Base-by-base conservation (phyloP, 2,797 vertebrate species). In the Pagetopsis macropterus region DNA sequence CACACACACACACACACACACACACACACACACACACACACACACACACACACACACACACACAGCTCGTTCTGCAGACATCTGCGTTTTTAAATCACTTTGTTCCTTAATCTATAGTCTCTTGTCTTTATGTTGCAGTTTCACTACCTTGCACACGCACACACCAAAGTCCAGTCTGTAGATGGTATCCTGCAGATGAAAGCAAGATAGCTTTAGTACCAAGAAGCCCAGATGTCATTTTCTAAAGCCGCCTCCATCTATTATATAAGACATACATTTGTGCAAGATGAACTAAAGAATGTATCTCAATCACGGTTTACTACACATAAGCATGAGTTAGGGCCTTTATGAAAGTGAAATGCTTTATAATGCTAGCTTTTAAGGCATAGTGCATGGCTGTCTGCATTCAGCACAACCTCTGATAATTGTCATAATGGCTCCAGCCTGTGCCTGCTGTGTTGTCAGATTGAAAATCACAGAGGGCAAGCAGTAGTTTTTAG, bases 71-170 rank as follows among this genome's bases (percentile, higher is more conserved):
- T 51, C 49, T 51, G 19, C 49, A 0, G 17, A 51, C 19, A 51
- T 51, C 19, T 65, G 55, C 13, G 55, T 46, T 58, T 50, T 54
- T 58, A 40, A 60, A 55, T 72, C 16, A 49, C 2, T 62, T 78
- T 23, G 23, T 23, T 23, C 69, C 46, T 66, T 50, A 43, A 62
- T 76, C 31, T 65, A 41, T 43, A 33, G 21, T 21, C 46, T 61
- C 17, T 48, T 66, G 21, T 52, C 13, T 44, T 73, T 27, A 63
- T 27, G 61, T 54, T 72, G 72, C 75, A 67, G 69, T 76, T 77
- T 78, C 59, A 60, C 62, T 23, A 23, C 23, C 77, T 21, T 21
- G 21, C 31, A n/a, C 56, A 58, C 67, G 16, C 62, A 45, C 23
- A 40, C 12, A 10, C 51, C n/a, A 54, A 12, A 51, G 21, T 23